Evolutionary conservation across 1,140 invertebrate species (phyloP), one percentile per base, ranked within the genome.

Genomic region (Drosophila pandora): DNA sequence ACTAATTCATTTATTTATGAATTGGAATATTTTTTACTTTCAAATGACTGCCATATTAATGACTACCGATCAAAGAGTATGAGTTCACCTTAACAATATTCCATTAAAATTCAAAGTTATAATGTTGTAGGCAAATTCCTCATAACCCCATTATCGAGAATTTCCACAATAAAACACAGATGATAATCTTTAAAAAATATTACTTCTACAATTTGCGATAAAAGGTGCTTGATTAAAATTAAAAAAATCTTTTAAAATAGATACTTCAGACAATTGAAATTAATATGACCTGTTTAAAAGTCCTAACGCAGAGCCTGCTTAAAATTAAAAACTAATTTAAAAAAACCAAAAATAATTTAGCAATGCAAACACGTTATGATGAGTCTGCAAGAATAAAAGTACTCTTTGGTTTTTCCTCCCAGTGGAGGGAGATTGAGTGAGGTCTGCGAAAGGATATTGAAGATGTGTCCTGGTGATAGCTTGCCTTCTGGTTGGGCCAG

Each of bases 331-430:
- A n/a, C n/a, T 21, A 0, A 5, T 6, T 43, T 13, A 43, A 13
- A 17, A 10, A 43, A 43, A 21, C 12, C 8, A 25, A 50, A 30
- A 53, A 23, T 37, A 41, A 13, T 17, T 21, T 7, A 9, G 12
- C 1, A 41, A 52, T 10, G 13, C 62, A 30, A 30, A 32, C 45
- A 55, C 17, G 58, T 61, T 54, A 74, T 50, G 48, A 67, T 60
- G 54, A 56, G 39, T 28, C 21, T 13, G 21, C 39, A 63, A 52
- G 60, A 60, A 71, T 52, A 75, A 60, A 49, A 79, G 28, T 43
- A 69, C 49, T 21, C 48, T 32, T 52, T 37, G 37, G 41, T 22
- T 34, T 9, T 30, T 22, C 3, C 7, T 23, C 37, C 23, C 48
- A 0, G 12, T 10, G 2, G 2, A 8, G 9, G 3, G 22, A 4